A percentile compares a stretch with the other conserved stretches of the same genome.
Conservation (phyloP, 2,113 vertebrate genomes). For the Seriola aureovittata region DNA sequence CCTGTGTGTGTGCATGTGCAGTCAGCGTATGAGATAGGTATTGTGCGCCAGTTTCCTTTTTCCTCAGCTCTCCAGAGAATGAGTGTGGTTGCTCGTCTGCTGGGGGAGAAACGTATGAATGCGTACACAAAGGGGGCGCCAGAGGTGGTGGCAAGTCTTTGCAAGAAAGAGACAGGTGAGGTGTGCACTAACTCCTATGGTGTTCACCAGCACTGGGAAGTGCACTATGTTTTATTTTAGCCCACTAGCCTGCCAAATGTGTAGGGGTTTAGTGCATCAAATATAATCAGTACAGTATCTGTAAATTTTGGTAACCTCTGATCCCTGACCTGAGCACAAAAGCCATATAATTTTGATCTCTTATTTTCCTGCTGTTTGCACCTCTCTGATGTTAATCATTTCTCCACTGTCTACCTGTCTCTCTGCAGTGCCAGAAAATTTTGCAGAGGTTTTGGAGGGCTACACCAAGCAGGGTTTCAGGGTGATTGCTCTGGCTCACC, state of each 20-base stretch:
- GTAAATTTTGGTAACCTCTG: not conserved
- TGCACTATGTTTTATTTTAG: not conserved
- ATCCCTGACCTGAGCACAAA: not conserved
- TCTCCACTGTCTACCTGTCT: not conserved
- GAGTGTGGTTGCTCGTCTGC: constrained; percentile 91
- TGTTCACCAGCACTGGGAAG: not conserved
- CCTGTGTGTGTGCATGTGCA: constrained; percentile 65
- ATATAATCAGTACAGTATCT: not conserved
- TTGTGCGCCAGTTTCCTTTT: constrained; percentile 97
- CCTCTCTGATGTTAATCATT: not conserved
- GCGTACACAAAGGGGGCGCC: constrained; percentile 96
- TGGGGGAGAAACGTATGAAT: constrained; percentile 96
- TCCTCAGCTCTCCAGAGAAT: constrained; percentile 95
- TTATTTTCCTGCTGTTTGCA: not conserved
- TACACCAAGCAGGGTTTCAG: constrained; percentile 97
- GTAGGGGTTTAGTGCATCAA: not conserved
- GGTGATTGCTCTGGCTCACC: constrained; percentile 96
- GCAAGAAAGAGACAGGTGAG: constrained; percentile 93
- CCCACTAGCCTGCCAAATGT: not conserved
- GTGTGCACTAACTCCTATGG: not conserved
- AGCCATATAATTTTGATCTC: not conserved
- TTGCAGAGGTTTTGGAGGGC: constrained; percentile 91
- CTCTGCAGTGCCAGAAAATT: constrained; percentile 90
- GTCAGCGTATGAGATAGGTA: constrained; percentile 94
- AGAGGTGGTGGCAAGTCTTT: constrained; percentile 92